Conservation (phyloP, 2,888 invertebrate species). For the Oxyteleia sp. region DNA sequence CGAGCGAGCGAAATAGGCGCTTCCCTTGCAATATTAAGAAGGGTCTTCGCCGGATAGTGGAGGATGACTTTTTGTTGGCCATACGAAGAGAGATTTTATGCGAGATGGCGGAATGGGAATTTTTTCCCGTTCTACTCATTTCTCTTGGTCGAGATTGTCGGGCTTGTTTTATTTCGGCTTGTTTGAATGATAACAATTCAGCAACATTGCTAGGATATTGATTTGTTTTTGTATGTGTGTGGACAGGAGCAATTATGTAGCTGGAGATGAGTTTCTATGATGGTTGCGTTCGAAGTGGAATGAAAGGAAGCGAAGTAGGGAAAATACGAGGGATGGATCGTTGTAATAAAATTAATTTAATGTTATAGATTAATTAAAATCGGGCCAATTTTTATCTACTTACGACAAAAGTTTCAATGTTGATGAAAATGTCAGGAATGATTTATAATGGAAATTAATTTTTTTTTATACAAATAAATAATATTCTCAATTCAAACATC, state of each 20-base stretch:
- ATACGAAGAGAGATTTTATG: slow-evolving; percentile 25
- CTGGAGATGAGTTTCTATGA: slow-evolving; percentile 12
- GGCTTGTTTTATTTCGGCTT: slow-evolving; percentile 25
- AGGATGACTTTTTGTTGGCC: slow-evolving; percentile 23
- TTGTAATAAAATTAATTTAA: slow-evolving; percentile 3
- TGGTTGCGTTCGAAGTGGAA: slow-evolving; percentile 1
- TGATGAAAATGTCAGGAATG: not conserved
- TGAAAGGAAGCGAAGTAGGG: not conserved
- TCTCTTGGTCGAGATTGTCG: slow-evolving; percentile 1
- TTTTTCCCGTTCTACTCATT: not conserved
- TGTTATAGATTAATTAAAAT: slow-evolving; percentile 8
- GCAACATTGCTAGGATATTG: slow-evolving; percentile 22
- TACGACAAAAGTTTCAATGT: not conserved
- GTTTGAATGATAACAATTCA: slow-evolving; percentile 36
- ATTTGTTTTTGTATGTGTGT: slow-evolving; percentile 17
- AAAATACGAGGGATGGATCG: not conserved
- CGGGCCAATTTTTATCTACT: not conserved
- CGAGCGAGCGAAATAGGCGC: slow-evolving; percentile 33
- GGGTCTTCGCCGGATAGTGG: slow-evolving; percentile 7
- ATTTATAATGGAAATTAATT: no score
- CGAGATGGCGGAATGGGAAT: slow-evolving; percentile 15
- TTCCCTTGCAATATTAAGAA: slow-evolving; percentile 39
- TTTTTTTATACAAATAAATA: no score
- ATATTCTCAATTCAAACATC: no score
- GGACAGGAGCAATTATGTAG: slow-evolving; percentile 15